Evolutionary conservation across 2,797 vertebrate species (phyloP).

Genomic region (Sebastes taczanowskii): DNA sequence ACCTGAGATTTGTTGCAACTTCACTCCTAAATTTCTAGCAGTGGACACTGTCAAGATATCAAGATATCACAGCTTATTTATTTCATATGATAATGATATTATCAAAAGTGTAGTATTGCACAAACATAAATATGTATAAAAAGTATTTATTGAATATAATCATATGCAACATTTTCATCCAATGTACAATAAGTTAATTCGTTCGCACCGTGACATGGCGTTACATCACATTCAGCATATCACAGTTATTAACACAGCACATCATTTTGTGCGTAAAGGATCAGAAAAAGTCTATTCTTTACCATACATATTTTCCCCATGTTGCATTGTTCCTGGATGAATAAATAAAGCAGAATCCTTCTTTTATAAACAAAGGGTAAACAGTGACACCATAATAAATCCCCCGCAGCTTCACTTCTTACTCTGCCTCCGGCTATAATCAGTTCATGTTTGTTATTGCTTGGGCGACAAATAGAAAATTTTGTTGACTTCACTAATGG

Average conservation of each 20-base stretch:
- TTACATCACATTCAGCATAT: neutral
- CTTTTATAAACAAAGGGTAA: neutral
- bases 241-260: neutral
- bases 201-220: neutral
- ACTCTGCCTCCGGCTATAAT: neutral
- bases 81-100: neutral
- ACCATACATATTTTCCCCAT: neutral
- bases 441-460: slow-evolving; percentile 4
- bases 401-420: neutral
- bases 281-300: neutral
- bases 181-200: neutral
- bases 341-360: neutral
- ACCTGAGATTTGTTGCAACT: neutral
- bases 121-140: neutral
- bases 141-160: neutral
- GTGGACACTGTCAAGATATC: neutral
- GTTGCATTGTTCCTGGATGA: neutral
- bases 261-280: neutral
- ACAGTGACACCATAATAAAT: neutral
- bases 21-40: neutral
- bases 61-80: neutral
- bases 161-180: neutral
- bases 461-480: slow-evolving; percentile 86
- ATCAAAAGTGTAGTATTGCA: neutral
- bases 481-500: slow-evolving; percentile 91